A percentile compares a stretch with the other conserved stretches of the same genome.
phyloP scores from a whole-genome alignment of 2,888 invertebrate genomes.

The Hemaris fuciformis region DNA sequence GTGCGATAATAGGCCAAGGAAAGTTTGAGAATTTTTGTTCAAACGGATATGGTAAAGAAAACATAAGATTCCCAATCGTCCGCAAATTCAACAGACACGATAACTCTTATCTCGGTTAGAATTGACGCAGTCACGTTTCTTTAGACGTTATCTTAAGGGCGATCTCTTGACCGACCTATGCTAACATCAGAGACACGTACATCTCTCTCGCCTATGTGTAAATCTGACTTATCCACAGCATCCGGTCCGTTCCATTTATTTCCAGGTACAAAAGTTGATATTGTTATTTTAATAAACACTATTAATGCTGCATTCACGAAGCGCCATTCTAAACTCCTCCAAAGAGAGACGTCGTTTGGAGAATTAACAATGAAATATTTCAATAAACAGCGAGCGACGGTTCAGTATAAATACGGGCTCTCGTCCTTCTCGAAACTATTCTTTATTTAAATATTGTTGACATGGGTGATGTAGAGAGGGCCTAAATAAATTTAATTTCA shows the following conservation, averaged over 20 bases:
- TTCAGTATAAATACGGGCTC: slow-evolving; percentile 72
- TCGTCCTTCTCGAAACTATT: slow-evolving; percentile 73
- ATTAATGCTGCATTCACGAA: slow-evolving; percentile 64
- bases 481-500: slow-evolving; percentile 80
- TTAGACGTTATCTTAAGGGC: slow-evolving; percentile 53
- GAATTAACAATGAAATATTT: slow-evolving; percentile 80
- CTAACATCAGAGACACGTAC: slow-evolving; percentile 60
- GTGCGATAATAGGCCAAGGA: neutral
- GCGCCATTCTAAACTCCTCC: slow-evolving; percentile 60
- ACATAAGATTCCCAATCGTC: neutral
- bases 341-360: slow-evolving; percentile 61
- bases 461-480: slow-evolving; percentile 66
- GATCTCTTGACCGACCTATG: slow-evolving; percentile 64
- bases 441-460: slow-evolving; percentile 75
- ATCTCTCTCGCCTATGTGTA: slow-evolving; percentile 60
- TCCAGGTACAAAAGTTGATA: slow-evolving; percentile 26
- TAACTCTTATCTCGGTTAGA: slow-evolving; percentile 34
- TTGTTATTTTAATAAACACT: slow-evolving; percentile 66
- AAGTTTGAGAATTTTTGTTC: neutral
- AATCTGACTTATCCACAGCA: slow-evolving; percentile 65
- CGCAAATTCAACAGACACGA: slow-evolving; percentile 16
- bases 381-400: slow-evolving; percentile 69
- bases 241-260: slow-evolving; percentile 33
- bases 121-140: slow-evolving; percentile 40
- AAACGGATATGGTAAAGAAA: neutral